These are phyloP conservation scores for Verasper variegatus DNA, from an alignment of 2,113 vertebrate species.

Conservation along the genomic window DNA sequence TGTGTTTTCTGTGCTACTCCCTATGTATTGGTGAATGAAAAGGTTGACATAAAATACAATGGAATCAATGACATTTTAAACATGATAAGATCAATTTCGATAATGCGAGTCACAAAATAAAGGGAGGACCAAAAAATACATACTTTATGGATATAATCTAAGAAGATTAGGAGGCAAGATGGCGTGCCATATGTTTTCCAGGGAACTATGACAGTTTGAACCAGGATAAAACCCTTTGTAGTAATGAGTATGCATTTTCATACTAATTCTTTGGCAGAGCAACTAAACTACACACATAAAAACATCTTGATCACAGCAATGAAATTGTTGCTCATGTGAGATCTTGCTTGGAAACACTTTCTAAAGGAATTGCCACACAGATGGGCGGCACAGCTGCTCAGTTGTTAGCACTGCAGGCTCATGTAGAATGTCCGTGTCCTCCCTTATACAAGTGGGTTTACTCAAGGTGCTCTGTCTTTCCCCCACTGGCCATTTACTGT, in stretches of 20 bases:
- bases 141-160: too few species aligned
- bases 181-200: not conserved
- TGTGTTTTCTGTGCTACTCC: not conserved
- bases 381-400: conserved; percentile 47
- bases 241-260: not conserved
- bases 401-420: conserved; percentile 16
- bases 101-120: too few species aligned
- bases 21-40: not conserved
- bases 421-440: not conserved
- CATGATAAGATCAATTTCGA: not conserved
- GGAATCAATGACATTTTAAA: not conserved
- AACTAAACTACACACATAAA: conserved; percentile 16
- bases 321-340: conserved; percentile 11
- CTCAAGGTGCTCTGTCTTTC: not conserved
- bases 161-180: not conserved
- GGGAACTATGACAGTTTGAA: too few species aligned
- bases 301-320: conserved; percentile 23
- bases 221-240: not conserved
- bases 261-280: not conserved
- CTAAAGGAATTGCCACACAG: conserved; percentile 18
- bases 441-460: conserved; percentile 20
- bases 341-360: conserved; percentile 28
- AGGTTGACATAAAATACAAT: not conserved
- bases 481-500: not conserved
- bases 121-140: too few species aligned